These are phyloP conservation scores for Megaceryle torquata DNA, from an alignment of 2,113 vertebrate genomes.

Conservation along the genomic window DNA sequence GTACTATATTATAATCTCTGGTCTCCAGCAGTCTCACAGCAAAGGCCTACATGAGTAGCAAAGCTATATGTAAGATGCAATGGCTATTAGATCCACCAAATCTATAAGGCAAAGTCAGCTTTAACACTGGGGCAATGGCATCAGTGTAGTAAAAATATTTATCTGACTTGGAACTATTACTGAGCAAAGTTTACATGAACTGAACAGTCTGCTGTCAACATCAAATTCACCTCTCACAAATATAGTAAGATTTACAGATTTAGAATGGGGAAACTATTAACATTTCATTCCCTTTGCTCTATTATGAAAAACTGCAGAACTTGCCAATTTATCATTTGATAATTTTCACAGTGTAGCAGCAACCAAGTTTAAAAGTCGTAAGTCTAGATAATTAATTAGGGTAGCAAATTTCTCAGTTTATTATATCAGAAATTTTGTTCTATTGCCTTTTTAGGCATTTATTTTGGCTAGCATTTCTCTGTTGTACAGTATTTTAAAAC, in stretches of 20 bases:
- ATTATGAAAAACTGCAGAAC: background rate
- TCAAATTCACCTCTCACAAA: background rate
- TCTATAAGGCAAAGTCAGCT: background rate
- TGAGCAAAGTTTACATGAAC: background rate
- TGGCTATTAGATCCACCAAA: background rate
- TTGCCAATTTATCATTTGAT: background rate
- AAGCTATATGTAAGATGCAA: background rate
- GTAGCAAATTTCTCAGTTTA: background rate
- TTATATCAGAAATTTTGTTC: background rate
- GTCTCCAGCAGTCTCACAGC: background rate
- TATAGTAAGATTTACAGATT: background rate
- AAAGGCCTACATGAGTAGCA: background rate
- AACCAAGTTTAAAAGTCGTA: background rate
- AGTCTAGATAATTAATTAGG: background rate
- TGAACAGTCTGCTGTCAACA: background rate
- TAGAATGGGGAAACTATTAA: background rate
- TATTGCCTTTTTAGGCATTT: background rate
- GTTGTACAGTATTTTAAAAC: background rate
- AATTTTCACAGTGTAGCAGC: background rate
- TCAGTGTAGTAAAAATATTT: background rate
- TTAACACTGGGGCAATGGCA: background rate
- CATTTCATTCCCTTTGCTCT: background rate
- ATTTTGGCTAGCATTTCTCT: background rate
- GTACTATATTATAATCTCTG: background rate
- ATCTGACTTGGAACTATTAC: background rate